Evolutionary conservation across 2,797 vertebrate genomes (phyloP).

Genomic region (Tenualosa thibaudeaui): DNA sequence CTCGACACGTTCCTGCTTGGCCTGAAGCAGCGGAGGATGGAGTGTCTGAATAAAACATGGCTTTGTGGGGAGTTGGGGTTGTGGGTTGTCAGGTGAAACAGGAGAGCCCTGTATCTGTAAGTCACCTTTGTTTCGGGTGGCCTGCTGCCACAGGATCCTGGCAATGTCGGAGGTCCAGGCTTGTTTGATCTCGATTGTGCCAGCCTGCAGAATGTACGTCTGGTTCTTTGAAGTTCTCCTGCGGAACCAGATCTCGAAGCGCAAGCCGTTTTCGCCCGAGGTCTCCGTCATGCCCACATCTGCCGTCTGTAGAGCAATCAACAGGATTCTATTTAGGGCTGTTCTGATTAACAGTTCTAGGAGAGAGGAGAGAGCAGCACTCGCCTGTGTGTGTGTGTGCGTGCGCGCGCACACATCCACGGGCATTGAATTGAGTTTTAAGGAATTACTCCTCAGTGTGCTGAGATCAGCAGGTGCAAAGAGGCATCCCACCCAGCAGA

Average conservation of each 20-base stretch:
- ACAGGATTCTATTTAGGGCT: background rate
- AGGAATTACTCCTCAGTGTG: background rate
- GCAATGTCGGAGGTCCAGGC: constrained; percentile 89
- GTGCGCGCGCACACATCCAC: background rate
- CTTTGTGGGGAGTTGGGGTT: constrained; percentile 12
- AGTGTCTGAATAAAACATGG: constrained; percentile 37
- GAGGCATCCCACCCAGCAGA: constrained; percentile 14
- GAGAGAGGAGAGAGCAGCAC: background rate
- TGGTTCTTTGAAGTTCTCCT: constrained; percentile 87
- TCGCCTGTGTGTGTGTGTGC: background rate
- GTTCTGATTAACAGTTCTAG: background rate
- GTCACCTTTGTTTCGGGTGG: constrained; percentile 89
- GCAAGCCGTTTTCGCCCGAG: constrained; percentile 80
- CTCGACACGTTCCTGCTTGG: constrained; percentile 20
- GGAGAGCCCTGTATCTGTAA: constrained; percentile 11
- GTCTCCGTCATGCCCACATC: constrained; percentile 95
- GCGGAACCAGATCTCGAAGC: constrained; percentile 97
- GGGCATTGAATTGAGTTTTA: background rate
- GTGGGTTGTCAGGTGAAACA: constrained; percentile 35
- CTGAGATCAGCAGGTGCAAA: constrained; percentile 8
- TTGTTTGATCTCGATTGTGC: constrained; percentile 76
- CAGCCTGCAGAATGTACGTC: constrained; percentile 86
- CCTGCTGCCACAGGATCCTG: constrained; percentile 92
- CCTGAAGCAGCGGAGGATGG: constrained; percentile 8
- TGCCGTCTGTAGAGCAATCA: constrained; percentile 76